Evolutionary conservation across 2,797 vertebrate genomes (phyloP), one percentile per base, ranked within the genome.

Genomic region (Telmatherina bonti): DNA sequence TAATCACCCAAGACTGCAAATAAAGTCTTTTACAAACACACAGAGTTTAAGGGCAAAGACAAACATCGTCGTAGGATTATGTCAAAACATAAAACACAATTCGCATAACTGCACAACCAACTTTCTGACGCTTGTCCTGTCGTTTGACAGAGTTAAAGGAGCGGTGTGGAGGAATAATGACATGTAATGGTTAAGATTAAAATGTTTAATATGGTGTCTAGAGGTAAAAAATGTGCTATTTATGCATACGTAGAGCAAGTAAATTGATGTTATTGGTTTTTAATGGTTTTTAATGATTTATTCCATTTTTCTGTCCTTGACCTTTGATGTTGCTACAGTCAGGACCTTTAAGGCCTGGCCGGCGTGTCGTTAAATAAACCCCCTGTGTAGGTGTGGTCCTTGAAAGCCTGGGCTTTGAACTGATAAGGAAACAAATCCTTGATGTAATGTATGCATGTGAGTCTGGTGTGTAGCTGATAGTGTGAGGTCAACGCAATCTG

Each of bases 1-100:
- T 90, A 88, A 52, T 80, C 70, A 52, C 57, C 74, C 78, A 94
- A 76, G 24, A 89, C 88, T 12, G 60, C 31, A 11, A 88, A 82
- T 64, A 94, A 63, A 67, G 62, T 70, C 94, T 95, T 70, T 29
- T 63, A 29, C 78, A 84, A 43, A 87, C 8, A 67, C 26, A 61
- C 9, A 62, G 29, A 4, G 33, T 65, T 30, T 59, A 30, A 12
- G 47, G 9, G n/a, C 7, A 26, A 51, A 4, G 26, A 38, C 43
- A 57, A 3, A 72, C 56, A 22, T 38, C n/a, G n/a, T n/a, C n/a
- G n/a, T n/a, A n/a, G n/a, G n/a, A n/a, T n/a, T 43, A 18, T 43
- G 20, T 8, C 16, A 20, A 41, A 43, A 41, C 16, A 20, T 43
- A 7, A 20, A 15, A 43, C 18, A 43, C 16, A 15, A 41, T 16